Percentiles rank a stretch among this genome's conserved stretches.
phyloP scores from a whole-genome alignment of 2,888 invertebrate genomes.

The Ennomos erosarius region DNA sequence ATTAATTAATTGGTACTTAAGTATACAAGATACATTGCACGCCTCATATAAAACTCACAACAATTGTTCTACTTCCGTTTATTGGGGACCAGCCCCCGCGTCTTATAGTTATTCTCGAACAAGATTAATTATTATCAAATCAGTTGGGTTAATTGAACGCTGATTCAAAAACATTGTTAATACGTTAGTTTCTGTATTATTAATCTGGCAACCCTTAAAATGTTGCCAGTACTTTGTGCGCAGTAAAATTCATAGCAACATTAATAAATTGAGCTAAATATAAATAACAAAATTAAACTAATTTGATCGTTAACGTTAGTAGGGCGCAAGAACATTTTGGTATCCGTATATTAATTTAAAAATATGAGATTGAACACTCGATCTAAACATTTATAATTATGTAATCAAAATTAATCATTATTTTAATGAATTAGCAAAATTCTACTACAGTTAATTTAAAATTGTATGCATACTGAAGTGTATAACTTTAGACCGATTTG shows the following conservation, averaged over 20 bases:
- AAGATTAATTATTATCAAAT: slow-evolving; percentile 40
- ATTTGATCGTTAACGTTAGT: slow-evolving; percentile 63
- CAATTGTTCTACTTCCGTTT: slow-evolving; percentile 64
- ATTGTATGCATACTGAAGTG: slow-evolving; percentile 44
- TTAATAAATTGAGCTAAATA: slow-evolving; percentile 68
- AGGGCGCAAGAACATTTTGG: slow-evolving; percentile 58
- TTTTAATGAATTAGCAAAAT: slow-evolving; percentile 50
- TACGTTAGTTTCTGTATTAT: slow-evolving; percentile 12
- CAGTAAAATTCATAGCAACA: slow-evolving; percentile 37
- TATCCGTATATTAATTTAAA: slow-evolving; percentile 45
- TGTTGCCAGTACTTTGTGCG: slow-evolving; percentile 10
- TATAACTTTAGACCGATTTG: slow-evolving; percentile 78
- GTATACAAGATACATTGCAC: slow-evolving; percentile 58
- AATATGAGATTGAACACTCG: slow-evolving; percentile 76
- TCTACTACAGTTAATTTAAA: slow-evolving; percentile 50
- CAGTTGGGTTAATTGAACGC: slow-evolving; percentile 51
- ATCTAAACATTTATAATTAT: slow-evolving; percentile 50
- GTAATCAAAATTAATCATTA: slow-evolving; percentile 41
- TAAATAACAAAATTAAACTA: slow-evolving; percentile 48
- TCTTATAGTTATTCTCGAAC: slow-evolving; percentile 63
- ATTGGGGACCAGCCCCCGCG: slow-evolving; percentile 78
- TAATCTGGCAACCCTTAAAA: slow-evolving; percentile 1
- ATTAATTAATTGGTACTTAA: slow-evolving; percentile 67
- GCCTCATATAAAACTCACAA: slow-evolving; percentile 76
- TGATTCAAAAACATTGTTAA: slow-evolving; percentile 35